Percentiles rank a stretch among this genome's conserved stretches.
These are phyloP conservation scores for Micrastur ruficollis DNA, from an alignment of 2,797 vertebrate species.

Conservation along the genomic window DNA sequence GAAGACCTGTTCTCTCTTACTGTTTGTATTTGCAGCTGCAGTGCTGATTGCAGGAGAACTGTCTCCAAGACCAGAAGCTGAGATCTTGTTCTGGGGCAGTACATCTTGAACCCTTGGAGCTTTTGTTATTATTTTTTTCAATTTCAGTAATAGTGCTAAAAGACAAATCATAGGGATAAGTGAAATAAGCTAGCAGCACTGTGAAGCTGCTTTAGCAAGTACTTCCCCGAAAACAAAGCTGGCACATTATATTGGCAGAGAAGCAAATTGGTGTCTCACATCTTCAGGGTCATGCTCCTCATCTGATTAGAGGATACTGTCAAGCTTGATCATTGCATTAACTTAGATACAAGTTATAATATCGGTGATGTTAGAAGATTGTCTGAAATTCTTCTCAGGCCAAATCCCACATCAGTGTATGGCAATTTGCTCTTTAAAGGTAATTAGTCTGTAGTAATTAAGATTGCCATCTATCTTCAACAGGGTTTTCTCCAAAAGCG, in stretches of 20 bases:
- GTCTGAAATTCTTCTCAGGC: conserved; percentile 5
- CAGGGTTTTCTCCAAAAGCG: neutral
- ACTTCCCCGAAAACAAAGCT: neutral
- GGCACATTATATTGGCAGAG: neutral
- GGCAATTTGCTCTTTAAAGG: neutral
- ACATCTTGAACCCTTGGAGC: neutral
- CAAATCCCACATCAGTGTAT: neutral
- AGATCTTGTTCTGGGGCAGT: conserved; percentile 1
- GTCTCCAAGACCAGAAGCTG: neutral
- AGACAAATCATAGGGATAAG: neutral
- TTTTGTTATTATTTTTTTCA: neutral
- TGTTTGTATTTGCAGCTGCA: conserved; percentile 24
- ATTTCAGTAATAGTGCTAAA: neutral
- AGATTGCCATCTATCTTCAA: neutral
- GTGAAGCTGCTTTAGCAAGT: neutral
- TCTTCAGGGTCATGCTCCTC: neutral
- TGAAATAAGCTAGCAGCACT: neutral
- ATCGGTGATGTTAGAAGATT: neutral
- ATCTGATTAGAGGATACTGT: neutral
- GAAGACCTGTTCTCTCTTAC: neutral
- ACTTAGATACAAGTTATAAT: neutral
- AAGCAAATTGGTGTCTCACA: neutral
- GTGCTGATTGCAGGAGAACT: neutral
- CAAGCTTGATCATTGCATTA: neutral
- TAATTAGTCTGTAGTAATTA: conserved; percentile 23